phyloP scores from a whole-genome alignment of 1,140 invertebrate species.

The Drosophila fuyamai region DNA sequence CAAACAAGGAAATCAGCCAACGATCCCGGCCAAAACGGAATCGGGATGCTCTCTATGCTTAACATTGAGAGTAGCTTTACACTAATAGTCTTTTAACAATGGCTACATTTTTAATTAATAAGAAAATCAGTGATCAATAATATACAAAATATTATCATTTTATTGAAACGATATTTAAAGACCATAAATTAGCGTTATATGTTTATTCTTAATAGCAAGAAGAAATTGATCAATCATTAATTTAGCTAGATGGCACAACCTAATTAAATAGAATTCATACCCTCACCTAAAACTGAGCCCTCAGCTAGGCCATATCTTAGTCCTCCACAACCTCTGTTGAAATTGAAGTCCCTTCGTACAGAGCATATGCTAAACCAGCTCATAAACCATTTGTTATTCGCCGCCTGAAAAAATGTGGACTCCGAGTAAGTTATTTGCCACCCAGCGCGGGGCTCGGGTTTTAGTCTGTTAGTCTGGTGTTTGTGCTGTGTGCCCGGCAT shows the following conservation, averaged over 20 bases:
- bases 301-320: neutral
- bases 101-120: too few relatives aligned
- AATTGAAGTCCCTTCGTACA: neutral
- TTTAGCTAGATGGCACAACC: too few relatives aligned
- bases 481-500: conserved; percentile 53
- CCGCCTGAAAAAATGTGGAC: conserved; percentile 15
- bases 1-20: conserved; percentile 31
- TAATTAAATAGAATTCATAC: too few relatives aligned
- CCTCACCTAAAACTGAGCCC: too few relatives aligned
- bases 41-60: conserved; percentile 8
- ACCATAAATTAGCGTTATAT: too few relatives aligned
- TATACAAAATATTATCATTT: too few relatives aligned
- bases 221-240: too few relatives aligned
- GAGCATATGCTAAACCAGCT: conserved; percentile 32
- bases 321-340: neutral
- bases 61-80: too few relatives aligned
- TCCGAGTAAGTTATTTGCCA: conserved; percentile 40
- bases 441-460: conserved; percentile 4
- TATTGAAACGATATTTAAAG: too few relatives aligned
- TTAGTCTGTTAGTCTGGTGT: conserved; percentile 27
- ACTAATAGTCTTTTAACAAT: too few relatives aligned
- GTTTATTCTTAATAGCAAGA: too few relatives aligned
- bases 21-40: neutral
- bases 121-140: too few relatives aligned
- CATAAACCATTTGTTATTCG: conserved; percentile 37